phyloP scores from a whole-genome alignment of 2,797 vertebrate genomes.

The Leptatherina wallacei region DNA sequence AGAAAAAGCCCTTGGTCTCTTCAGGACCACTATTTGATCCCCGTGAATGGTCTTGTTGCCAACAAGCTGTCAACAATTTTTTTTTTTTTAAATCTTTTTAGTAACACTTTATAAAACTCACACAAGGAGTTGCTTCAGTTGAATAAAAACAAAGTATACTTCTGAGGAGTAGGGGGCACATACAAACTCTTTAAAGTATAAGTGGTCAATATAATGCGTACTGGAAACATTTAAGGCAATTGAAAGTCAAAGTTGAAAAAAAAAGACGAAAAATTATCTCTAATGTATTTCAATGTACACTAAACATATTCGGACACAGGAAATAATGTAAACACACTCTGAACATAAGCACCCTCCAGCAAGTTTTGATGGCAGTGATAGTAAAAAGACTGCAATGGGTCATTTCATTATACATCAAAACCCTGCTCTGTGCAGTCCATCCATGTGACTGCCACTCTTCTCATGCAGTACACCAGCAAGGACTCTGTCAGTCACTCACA shows the following conservation, averaged over 20 bases:
- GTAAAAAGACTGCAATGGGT: conserved; percentile 19
- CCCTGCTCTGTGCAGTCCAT: conserved; percentile 39
- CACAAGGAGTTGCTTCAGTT: conserved; percentile 12
- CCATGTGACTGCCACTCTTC: conserved; percentile 53
- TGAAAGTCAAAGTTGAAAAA: not conserved
- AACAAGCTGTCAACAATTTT: not conserved
- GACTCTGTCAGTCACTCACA: conserved; percentile 45
- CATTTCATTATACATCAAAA: conserved; percentile 34
- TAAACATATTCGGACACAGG: not conserved
- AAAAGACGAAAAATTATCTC: not conserved
- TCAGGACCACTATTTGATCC: conserved; percentile 7
- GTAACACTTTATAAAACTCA: too few relatives aligned
- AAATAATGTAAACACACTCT: conserved; percentile 6
- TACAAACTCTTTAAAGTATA: conserved; percentile 13
- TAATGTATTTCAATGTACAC: not conserved
- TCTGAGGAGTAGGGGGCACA: not conserved
- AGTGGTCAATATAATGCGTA: not conserved
- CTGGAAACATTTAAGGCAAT: not conserved
- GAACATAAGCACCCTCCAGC: conserved; percentile 3
- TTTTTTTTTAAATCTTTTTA: too few relatives aligned
- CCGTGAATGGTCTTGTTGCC: not conserved
- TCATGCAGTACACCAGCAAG: conserved; percentile 49
- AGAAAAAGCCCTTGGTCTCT: not conserved
- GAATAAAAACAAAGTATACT: conserved; percentile 1
- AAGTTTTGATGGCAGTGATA: conserved; percentile 4